phyloP scores from a whole-genome alignment of 2,797 vertebrate genomes.

The Enteromius paludinosus region DNA sequence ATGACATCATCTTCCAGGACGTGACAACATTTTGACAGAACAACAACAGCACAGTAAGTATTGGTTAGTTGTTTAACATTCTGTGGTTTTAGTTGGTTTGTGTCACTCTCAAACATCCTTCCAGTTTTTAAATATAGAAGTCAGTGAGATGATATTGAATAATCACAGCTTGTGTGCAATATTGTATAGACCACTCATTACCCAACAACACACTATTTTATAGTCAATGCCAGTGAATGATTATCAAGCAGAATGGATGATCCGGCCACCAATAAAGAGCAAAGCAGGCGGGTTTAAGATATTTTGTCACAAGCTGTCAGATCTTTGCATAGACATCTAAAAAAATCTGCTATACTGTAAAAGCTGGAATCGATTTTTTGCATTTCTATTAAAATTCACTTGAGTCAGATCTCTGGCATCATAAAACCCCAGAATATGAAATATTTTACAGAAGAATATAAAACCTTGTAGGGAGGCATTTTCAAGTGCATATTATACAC shows the following conservation, averaged over 20 bases:
- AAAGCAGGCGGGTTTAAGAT: constrained; percentile 9
- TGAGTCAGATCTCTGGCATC: constrained; percentile 12
- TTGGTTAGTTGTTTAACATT: neutral
- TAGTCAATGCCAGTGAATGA: neutral
- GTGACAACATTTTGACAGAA: neutral
- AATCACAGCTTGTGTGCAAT: neutral
- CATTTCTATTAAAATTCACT: constrained; percentile 30
- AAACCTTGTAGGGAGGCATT: neutral
- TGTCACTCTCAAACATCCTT: neutral
- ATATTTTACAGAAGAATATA: neutral
- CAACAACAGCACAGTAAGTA: neutral
- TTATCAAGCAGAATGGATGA: constrained; percentile 8
- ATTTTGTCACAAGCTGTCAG: constrained; percentile 11
- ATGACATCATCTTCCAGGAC: neutral
- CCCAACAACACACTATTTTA: neutral
- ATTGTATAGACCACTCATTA: neutral
- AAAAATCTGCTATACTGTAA: constrained; percentile 29
- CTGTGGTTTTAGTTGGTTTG: neutral
- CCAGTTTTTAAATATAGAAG: neutral
- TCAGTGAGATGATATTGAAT: neutral
- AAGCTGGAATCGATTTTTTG: constrained; percentile 30
- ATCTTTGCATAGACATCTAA: constrained; percentile 34
- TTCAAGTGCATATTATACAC: neutral
- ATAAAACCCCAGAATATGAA: neutral
- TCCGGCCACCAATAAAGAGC: constrained; percentile 27